These are phyloP conservation scores for Avahi laniger DNA, from an alignment of 2,797 vertebrate species.

Conservation along the genomic window DNA sequence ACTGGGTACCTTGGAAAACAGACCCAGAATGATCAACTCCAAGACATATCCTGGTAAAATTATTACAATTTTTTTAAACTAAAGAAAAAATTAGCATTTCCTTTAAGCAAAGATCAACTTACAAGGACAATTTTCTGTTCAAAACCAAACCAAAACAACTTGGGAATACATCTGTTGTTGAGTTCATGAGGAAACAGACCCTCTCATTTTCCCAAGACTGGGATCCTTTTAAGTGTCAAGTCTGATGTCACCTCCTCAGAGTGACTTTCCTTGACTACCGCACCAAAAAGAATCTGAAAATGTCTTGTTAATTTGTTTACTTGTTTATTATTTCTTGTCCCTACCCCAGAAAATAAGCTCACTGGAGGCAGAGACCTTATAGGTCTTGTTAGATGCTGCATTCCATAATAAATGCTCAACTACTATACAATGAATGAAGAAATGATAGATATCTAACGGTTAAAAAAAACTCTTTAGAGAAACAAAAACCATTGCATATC, in stretches of 20 bases:
- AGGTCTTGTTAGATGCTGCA: neutral
- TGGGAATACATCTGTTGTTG: neutral
- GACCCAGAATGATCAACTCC: neutral
- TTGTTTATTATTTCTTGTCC: neutral
- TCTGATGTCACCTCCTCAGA: neutral
- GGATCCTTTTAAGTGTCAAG: neutral
- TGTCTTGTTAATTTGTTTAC: neutral
- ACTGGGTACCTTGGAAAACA: neutral
- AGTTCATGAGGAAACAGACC: neutral
- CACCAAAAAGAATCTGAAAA: conserved; percentile 18
- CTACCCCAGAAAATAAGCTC: neutral
- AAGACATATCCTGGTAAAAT: neutral
- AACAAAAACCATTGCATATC: neutral
- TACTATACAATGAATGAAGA: neutral
- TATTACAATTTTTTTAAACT: neutral
- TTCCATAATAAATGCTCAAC: conserved; percentile 24
- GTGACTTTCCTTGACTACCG: neutral
- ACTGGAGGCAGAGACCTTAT: neutral
- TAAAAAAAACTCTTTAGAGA: neutral
- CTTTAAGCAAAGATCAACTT: neutral
- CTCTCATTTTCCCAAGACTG: neutral
- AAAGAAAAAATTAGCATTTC: neutral
- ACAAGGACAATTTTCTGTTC: neutral
- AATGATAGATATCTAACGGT: neutral
- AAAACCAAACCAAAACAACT: neutral